Evolutionary conservation across 2,888 invertebrate genomes (phyloP).

Genomic region (Harpalus rubripes): DNA sequence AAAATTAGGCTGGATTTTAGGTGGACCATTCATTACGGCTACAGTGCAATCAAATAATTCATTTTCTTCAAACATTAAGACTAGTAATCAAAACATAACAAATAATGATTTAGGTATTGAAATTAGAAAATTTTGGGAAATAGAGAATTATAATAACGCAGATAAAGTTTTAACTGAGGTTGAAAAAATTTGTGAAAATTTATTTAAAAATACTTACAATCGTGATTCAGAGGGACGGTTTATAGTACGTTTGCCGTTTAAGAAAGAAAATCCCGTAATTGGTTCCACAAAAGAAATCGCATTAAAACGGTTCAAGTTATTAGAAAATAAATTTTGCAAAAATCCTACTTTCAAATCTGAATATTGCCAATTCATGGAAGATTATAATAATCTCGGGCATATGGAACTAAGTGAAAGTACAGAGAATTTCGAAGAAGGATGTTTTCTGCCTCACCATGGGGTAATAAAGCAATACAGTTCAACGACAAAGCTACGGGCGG

Average conservation of each 20-base stretch:
- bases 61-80: neutral
- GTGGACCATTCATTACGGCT: slow-evolving; percentile 15
- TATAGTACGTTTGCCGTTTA: neutral
- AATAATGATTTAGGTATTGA: slow-evolving; percentile 3
- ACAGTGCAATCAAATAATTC: neutral
- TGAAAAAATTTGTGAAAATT: neutral
- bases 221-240: neutral
- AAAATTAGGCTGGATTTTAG: slow-evolving; percentile 8
- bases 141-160: slow-evolving; percentile 19
- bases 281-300: slow-evolving; percentile 8
- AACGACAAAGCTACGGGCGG: slow-evolving; percentile 14
- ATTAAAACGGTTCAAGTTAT: neutral
- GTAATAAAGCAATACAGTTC: slow-evolving; percentile 11
- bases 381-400: slow-evolving; percentile 16
- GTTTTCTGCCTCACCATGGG: slow-evolving; percentile 67
- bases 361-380: slow-evolving; percentile 21
- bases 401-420: slow-evolving; percentile 27
- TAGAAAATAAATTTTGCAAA: neutral
- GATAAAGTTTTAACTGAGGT: neutral
- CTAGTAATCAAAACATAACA: neutral
- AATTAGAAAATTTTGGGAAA: slow-evolving; percentile 41
- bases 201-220: slow-evolving; percentile 1
- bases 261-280: neutral
- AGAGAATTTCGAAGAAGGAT: neutral
- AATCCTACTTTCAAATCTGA: slow-evolving; percentile 1